Evolutionary conservation across 1,140 invertebrate species (phyloP), one percentile per base, ranked within the genome.

Genomic region (Dendrolimus kikuchii): DNA sequence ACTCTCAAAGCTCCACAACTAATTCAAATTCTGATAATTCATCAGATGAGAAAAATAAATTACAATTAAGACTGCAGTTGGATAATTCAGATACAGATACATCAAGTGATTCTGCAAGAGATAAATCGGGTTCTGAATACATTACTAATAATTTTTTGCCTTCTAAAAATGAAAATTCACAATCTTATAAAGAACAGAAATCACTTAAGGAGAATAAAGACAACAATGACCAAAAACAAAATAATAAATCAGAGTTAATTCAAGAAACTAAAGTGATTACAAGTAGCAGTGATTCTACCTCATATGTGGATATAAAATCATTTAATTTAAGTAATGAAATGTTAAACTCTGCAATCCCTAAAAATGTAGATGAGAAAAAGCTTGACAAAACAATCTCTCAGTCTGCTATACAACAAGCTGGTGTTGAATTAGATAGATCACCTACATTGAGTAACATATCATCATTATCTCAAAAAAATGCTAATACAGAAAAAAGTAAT

Each of bases 11-110:
- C 51, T 63, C 70, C 38, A 70, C 74, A 45, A 82, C 76, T 61
- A 72, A 73, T 46, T 78, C 83, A 5, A 74, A 75, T 5, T 86
- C 81, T 5, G 83, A 85, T 40, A 85, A 77, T 59, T 85, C 78
- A 37, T 83, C 75, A 9, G 83, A 86, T 75, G 81, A 86, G 59
- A 86, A 84, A 68, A 81, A 81, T 55, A 81, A 79, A 70, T 51
- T 86, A 6, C 77, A 82, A 53, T 59, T 86, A 44, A 64, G 77
- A 53, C 49, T 85, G 44, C 73, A 74, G 37, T 64, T 84, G 41
- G 81, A 86, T 45, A 81, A 83, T 51, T 85, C 83, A 7, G 83
- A 85, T 44, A 85, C 83, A 46, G 83, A 86, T 45, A 85, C 80
- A 5, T 85, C 83, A 6, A 83, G 77, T 71, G 83, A 82, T 40